phyloP scores from a whole-genome alignment of 2,888 invertebrate genomes.

The Dolomedes plantarius region DNA sequence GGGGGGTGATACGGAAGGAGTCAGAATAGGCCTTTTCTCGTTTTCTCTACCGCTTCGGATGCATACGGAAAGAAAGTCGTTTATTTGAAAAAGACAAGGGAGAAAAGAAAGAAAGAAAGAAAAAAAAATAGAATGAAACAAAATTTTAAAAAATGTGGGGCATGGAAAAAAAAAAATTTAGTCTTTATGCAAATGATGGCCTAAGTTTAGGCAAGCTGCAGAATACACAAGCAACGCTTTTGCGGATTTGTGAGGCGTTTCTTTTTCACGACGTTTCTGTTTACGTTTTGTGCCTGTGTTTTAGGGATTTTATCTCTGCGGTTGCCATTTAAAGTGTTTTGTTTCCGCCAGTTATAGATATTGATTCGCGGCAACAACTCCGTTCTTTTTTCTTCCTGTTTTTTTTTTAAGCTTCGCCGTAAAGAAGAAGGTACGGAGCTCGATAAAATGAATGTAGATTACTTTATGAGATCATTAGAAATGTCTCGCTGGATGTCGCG shows the following conservation, averaged over 20 bases:
- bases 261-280: background rate
- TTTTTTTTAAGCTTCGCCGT: no score
- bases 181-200: conserved; percentile 52
- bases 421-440: no score
- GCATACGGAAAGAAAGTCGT: background rate
- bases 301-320: background rate
- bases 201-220: conserved; percentile 13
- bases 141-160: background rate
- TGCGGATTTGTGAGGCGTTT: background rate
- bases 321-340: background rate
- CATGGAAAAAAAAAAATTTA: conserved; percentile 36
- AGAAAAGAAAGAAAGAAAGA: background rate
- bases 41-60: background rate
- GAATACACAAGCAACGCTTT: conserved; percentile 48
- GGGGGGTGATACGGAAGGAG: background rate
- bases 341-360: background rate
- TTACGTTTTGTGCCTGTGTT: conserved; percentile 3
- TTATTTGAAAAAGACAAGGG: background rate
- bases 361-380: background rate
- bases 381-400: background rate
- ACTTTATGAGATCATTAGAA: no score
- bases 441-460: no score
- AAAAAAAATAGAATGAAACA: conserved; percentile 9
- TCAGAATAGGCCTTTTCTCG: background rate
- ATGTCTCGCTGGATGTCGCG: no score